Percentiles rank a stretch among this genome's conserved stretches.
Evolutionary conservation across 2,888 invertebrate genomes (phyloP).

Genomic region (Helicoverpa assulta): DNA sequence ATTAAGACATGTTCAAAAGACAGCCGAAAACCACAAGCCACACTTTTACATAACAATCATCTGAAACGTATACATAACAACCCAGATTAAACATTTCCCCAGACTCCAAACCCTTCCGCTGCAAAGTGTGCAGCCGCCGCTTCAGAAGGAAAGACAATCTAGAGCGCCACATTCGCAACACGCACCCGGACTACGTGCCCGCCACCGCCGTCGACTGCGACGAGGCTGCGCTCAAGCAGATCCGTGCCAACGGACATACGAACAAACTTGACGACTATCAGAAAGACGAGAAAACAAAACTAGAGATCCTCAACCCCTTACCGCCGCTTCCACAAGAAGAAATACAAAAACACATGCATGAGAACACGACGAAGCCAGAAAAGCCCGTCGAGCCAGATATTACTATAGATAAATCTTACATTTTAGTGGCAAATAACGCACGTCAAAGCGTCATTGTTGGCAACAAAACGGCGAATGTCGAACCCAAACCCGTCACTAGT

Average conservation of each 20-base stretch:
- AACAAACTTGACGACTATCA: conserved; percentile 45
- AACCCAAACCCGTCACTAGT: conserved; percentile 61
- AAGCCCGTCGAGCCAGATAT: conserved; percentile 33
- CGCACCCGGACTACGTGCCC: conserved; percentile 90
- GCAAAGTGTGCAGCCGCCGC: conserved; percentile 92
- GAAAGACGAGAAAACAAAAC: conserved; percentile 73
- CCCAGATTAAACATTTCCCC: conserved; percentile 9
- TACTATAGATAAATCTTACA: conserved; percentile 76
- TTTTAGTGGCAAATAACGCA: conserved; percentile 85
- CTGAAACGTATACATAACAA: background rate
- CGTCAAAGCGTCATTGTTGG: conserved; percentile 87
- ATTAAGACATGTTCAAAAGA: too few species aligned
- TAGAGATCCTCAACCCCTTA: conserved; percentile 80
- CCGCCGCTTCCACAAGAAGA: conserved; percentile 81
- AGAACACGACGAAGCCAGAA: conserved; percentile 48
- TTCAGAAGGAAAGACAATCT: conserved; percentile 95
- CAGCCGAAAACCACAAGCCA: too few species aligned
- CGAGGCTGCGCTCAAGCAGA: conserved; percentile 72
- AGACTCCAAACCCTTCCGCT: conserved; percentile 93
- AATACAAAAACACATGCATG: conserved; percentile 77
- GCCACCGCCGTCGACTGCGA: conserved; percentile 81
- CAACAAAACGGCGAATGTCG: conserved; percentile 69
- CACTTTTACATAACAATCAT: too few species aligned
- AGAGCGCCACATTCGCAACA: conserved; percentile 93
- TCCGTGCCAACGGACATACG: conserved; percentile 55